A percentile compares a stretch with the other conserved stretches of the same genome.
Evolutionary conservation across 1,140 invertebrate genomes (phyloP).

Genomic region (Fopius arisanus): DNA sequence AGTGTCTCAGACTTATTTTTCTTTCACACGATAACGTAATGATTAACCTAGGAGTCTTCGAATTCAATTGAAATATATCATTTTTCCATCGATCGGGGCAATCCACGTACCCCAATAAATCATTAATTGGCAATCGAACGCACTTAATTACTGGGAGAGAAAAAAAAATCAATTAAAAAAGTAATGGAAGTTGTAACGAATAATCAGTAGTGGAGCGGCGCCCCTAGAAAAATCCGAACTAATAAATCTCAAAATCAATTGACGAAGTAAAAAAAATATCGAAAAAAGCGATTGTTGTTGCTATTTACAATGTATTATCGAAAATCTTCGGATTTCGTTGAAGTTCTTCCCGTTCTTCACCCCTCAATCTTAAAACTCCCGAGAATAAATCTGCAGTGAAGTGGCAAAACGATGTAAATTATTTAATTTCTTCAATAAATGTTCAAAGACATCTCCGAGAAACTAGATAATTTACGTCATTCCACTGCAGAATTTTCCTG

Average conservation of each 20-base stretch:
- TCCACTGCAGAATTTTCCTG: too few relatives aligned
- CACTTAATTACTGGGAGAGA: not conserved
- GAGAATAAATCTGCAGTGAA: too few relatives aligned
- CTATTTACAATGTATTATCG: too few relatives aligned
- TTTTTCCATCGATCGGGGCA: not conserved
- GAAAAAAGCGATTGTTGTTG: too few relatives aligned
- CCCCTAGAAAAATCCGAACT: too few relatives aligned
- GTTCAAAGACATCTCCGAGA: too few relatives aligned
- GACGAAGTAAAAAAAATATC: too few relatives aligned
- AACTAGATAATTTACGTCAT: too few relatives aligned
- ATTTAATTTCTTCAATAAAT: too few relatives aligned
- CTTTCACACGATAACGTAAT: not conserved
- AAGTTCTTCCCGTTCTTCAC: too few relatives aligned
- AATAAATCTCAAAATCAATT: too few relatives aligned
- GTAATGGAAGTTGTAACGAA: not conserved
- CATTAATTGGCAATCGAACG: not conserved
- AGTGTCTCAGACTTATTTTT: not conserved
- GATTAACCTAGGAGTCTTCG: not conserved
- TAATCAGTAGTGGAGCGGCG: not conserved
- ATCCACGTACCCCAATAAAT: not conserved
- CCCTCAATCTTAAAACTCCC: too few relatives aligned
- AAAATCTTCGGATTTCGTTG: not conserved
- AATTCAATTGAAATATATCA: not conserved
- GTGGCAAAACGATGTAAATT: not conserved
- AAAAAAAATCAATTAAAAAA: not conserved